These are phyloP conservation scores for Albula goreensis DNA, from an alignment of 2,113 vertebrate species.

Conservation along the genomic window DNA sequence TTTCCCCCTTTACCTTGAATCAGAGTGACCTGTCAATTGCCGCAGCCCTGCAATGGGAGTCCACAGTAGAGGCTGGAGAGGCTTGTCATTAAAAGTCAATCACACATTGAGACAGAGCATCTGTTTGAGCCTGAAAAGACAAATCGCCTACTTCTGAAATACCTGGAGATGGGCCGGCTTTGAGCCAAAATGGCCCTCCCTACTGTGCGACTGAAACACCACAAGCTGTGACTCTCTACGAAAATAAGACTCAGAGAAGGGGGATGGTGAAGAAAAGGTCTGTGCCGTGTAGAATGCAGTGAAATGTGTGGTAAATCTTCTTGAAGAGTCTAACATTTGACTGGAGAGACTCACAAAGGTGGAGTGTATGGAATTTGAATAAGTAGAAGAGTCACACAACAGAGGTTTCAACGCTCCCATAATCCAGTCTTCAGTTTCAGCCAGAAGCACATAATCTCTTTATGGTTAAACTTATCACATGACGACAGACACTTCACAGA, in stretches of 20 bases:
- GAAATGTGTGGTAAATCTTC: constrained; percentile 8
- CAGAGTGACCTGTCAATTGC: constrained; percentile 16
- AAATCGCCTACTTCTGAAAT: constrained; percentile 12
- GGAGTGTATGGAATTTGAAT: constrained; percentile 30
- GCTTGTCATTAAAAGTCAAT: constrained; percentile 42
- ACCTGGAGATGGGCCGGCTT: constrained; percentile 6
- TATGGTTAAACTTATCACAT: constrained; percentile 64
- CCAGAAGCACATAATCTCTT: constrained; percentile 65
- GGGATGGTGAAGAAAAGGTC: not conserved
- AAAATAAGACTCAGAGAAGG: constrained; percentile 28
- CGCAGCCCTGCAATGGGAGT: constrained; percentile 16
- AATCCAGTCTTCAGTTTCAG: constrained; percentile 62
- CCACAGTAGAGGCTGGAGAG: constrained; percentile 17
- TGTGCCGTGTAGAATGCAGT: constrained; percentile 4
- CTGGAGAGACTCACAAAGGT: constrained; percentile 31
- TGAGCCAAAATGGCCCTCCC: not conserved
- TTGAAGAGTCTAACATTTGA: constrained; percentile 10
- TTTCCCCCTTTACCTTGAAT: constrained; percentile 1
- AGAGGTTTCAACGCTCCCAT: constrained; percentile 56
- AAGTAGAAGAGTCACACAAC: constrained; percentile 49
- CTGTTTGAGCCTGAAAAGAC: constrained; percentile 27
- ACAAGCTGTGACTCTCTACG: constrained; percentile 33
- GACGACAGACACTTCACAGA: constrained; percentile 66
- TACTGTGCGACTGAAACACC: not conserved
- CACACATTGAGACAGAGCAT: constrained; percentile 30